A percentile compares a stretch with the other conserved stretches of the same genome.
Evolutionary conservation across 2,113 vertebrate species (phyloP).

Genomic region (Myanophis thanlyinensis): DNA sequence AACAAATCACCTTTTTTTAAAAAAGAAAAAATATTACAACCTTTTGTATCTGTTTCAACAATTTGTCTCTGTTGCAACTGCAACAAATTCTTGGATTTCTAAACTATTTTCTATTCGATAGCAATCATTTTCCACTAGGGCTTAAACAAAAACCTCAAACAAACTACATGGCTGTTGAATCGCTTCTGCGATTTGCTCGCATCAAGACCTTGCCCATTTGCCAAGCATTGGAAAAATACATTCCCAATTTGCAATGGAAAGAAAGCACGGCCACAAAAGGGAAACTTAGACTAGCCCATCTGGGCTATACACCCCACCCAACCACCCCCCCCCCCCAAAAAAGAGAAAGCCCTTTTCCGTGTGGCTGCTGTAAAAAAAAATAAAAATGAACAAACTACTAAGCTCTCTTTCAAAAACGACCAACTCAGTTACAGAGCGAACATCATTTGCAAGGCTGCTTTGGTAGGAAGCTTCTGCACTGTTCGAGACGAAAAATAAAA

Average conservation of each 20-base stretch:
- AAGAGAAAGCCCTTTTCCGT: slow-evolving; percentile 27
- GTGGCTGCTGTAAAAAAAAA: neutral
- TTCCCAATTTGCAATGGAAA: slow-evolving; percentile 42
- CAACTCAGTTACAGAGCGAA: slow-evolving; percentile 26
- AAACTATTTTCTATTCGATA: neutral
- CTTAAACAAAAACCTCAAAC: slow-evolving; percentile 53
- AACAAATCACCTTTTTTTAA: neutral
- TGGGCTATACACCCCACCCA: no score
- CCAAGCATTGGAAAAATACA: slow-evolving; percentile 40
- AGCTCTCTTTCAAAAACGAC: slow-evolving; percentile 18
- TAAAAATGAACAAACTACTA: neutral
- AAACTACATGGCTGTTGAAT: slow-evolving; percentile 57
- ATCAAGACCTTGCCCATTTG: slow-evolving; percentile 38
- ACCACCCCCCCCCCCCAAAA: neutral
- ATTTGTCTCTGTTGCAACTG: neutral
- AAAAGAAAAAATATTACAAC: neutral
- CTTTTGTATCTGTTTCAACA: neutral
- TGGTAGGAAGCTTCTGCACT: slow-evolving; percentile 44
- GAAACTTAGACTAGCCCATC: slow-evolving; percentile 35
- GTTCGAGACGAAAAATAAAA: slow-evolving; percentile 42
- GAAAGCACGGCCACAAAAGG: slow-evolving; percentile 28
- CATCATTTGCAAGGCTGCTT: slow-evolving; percentile 14
- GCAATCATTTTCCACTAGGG: neutral
- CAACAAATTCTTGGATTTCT: neutral
- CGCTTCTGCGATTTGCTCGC: slow-evolving; percentile 31